Evolutionary conservation across 2,888 invertebrate genomes (phyloP).

Genomic region (Calephelis perditalis): DNA sequence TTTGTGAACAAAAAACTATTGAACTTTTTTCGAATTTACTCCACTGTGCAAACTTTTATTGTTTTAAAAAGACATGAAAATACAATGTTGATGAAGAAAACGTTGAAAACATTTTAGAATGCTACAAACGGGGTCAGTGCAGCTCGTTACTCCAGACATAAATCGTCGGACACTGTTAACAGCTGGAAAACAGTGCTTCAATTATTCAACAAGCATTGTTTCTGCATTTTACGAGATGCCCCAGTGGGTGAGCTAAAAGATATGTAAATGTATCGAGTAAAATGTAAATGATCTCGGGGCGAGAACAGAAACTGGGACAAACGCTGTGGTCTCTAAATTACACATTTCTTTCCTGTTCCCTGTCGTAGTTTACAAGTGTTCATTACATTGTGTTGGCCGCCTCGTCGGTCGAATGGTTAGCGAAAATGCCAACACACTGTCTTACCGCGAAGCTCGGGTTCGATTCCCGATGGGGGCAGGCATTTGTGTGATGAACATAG

Average conservation of each 20-base stretch:
- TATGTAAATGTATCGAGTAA: conserved; percentile 54
- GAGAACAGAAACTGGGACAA: conserved; percentile 22
- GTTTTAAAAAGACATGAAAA: conserved; percentile 3
- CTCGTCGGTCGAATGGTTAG: too few relatives aligned
- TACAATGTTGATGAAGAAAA: conserved; percentile 9
- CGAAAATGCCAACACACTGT: too few relatives aligned
- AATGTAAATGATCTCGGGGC: conserved; percentile 49
- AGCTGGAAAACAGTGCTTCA: conserved; percentile 43
- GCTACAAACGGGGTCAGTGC: conserved; percentile 25
- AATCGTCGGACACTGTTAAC: conserved; percentile 41
- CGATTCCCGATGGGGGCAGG: too few relatives aligned
- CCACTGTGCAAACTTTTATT: neutral
- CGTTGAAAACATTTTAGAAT: conserved; percentile 18
- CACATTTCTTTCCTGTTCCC: conserved; percentile 27
- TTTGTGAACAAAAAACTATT: too few relatives aligned
- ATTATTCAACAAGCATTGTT: conserved; percentile 49
- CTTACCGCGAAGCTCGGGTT: too few relatives aligned
- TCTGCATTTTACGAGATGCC: conserved; percentile 52
- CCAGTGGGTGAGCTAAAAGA: conserved; percentile 40
- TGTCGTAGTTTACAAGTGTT: conserved; percentile 13
- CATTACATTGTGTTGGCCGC: too few relatives aligned
- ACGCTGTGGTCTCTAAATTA: conserved; percentile 18
- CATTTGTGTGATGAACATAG: too few relatives aligned
- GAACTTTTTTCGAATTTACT: neutral
- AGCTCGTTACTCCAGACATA: conserved; percentile 30